Conservation (phyloP, 2,797 vertebrate species). For the Siniperca obscura region DNA sequence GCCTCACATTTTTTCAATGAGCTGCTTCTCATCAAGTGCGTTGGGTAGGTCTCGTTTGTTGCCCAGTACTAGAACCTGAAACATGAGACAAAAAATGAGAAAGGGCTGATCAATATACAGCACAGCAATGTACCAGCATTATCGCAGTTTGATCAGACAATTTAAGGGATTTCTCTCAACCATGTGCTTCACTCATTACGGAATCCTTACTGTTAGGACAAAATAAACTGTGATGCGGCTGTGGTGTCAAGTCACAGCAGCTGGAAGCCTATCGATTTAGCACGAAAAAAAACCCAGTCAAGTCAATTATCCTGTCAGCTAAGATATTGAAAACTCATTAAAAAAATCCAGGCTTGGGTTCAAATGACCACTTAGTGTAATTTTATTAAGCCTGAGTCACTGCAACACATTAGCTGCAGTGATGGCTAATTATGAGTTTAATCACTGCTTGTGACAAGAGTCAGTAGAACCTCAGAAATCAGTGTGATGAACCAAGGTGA, state of each 20-base stretch:
- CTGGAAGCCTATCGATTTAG: slow-evolving; percentile 22
- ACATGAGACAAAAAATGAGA: not conserved
- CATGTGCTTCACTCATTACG: not conserved
- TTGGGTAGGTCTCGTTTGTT: slow-evolving; percentile 96
- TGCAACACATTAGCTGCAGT: slow-evolving; percentile 24
- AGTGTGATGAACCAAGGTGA: slow-evolving; percentile 6
- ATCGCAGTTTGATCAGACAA: not conserved
- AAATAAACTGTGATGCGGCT: slow-evolving; percentile 26
- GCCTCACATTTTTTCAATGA: slow-evolving; percentile 98
- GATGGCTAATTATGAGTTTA: slow-evolving; percentile 27
- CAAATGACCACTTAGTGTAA: slow-evolving; percentile 37
- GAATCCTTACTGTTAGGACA: not conserved
- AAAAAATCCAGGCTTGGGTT: slow-evolving; percentile 12
- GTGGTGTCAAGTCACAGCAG: slow-evolving; percentile 15
- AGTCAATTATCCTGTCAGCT: slow-evolving; percentile 26
- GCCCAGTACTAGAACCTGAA: slow-evolving; percentile 96
- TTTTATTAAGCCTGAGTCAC: slow-evolving; percentile 42
- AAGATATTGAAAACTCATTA: slow-evolving; percentile 23
- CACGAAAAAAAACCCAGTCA: slow-evolving; percentile 13
- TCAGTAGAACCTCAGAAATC: slow-evolving; percentile 27
- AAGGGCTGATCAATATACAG: slow-evolving; percentile 12
- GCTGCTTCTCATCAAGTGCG: slow-evolving; percentile 97
- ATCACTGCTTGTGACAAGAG: slow-evolving; percentile 2
- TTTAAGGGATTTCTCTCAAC: slow-evolving; percentile 15
- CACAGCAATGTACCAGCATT: slow-evolving; percentile 12